Percentiles rank a stretch among this genome's conserved stretches.
These are phyloP conservation scores for Scolopax bukidnonensis DNA, from an alignment of 2,797 vertebrate species.

Conservation along the genomic window DNA sequence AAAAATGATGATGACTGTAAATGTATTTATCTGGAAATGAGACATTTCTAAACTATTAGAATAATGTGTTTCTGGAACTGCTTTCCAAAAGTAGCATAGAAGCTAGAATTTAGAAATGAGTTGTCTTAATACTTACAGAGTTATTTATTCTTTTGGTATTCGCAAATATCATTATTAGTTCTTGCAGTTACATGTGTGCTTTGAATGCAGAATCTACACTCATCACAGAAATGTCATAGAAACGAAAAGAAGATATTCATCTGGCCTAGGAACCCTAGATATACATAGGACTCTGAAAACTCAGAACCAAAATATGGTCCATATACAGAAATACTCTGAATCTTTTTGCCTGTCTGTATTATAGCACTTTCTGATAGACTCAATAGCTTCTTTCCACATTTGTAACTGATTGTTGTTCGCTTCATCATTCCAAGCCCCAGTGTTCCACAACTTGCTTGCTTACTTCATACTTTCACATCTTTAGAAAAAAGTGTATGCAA, in stretches of 20 bases:
- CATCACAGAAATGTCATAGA: neutral
- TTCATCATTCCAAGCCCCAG: neutral
- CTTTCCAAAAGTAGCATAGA: neutral
- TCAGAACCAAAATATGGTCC: neutral
- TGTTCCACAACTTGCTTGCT: neutral
- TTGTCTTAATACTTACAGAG: neutral
- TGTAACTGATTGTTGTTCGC: neutral
- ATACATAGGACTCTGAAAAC: neutral
- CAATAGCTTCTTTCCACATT: neutral
- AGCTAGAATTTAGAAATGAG: neutral
- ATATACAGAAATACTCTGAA: neutral
- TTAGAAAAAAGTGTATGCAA: neutral
- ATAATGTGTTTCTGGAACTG: neutral
- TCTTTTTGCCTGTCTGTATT: neutral
- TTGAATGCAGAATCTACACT: neutral
- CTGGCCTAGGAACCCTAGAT: neutral
- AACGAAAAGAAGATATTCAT: neutral
- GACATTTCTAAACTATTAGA: neutral
- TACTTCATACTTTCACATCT: neutral
- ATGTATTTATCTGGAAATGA: neutral
- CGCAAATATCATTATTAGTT: neutral
- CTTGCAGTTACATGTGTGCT: neutral
- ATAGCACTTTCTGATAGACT: neutral
- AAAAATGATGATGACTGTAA: conserved; percentile 6
- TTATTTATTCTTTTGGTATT: neutral